These are phyloP conservation scores for Cottus gobio DNA, from an alignment of 2,113 vertebrate genomes.

Conservation along the genomic window DNA sequence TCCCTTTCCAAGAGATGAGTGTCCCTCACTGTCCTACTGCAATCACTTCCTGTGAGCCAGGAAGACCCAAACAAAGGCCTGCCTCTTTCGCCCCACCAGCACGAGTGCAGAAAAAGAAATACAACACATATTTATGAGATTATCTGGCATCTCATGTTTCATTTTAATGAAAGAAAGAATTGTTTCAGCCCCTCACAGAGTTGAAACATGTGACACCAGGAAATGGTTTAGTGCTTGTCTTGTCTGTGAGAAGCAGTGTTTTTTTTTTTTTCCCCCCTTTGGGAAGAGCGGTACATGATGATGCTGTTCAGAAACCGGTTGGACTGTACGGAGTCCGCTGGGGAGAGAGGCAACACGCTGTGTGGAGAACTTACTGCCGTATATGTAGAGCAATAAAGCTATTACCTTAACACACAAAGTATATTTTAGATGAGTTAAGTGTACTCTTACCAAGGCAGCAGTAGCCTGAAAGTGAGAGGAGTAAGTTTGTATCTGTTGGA, in stretches of 20 bases:
- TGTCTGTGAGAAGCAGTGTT: conserved; percentile 50
- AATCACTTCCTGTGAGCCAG: conserved; percentile 82
- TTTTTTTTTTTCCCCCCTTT: conserved; percentile 16
- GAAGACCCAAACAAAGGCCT: conserved; percentile 79
- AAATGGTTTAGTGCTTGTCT: conserved; percentile 73
- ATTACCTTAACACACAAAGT: neutral
- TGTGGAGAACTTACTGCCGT: conserved; percentile 2
- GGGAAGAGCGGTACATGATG: conserved; percentile 27
- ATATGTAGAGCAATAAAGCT: neutral
- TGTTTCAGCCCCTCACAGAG: conserved; percentile 63
- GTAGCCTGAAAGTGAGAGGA: conserved; percentile 33
- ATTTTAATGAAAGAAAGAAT: conserved; percentile 73
- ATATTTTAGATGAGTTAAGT: conserved; percentile 13
- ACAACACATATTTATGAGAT: conserved; percentile 82
- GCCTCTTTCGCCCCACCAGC: conserved; percentile 54
- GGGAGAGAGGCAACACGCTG: conserved; percentile 13
- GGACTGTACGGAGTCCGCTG: conserved; percentile 8
- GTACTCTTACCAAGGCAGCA: conserved; percentile 17
- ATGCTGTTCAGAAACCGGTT: conserved; percentile 31
- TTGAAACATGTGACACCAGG: conserved; percentile 75
- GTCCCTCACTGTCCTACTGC: conserved; percentile 81
- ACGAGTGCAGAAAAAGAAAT: conserved; percentile 72
- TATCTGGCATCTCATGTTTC: conserved; percentile 80
- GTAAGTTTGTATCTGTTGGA: conserved; percentile 57
- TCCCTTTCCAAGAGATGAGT: conserved; percentile 78